A percentile compares a stretch with the other conserved stretches of the same genome.
Conservation (phyloP, 2,113 vertebrate species). For the Dromaius novaehollandiae region DNA sequence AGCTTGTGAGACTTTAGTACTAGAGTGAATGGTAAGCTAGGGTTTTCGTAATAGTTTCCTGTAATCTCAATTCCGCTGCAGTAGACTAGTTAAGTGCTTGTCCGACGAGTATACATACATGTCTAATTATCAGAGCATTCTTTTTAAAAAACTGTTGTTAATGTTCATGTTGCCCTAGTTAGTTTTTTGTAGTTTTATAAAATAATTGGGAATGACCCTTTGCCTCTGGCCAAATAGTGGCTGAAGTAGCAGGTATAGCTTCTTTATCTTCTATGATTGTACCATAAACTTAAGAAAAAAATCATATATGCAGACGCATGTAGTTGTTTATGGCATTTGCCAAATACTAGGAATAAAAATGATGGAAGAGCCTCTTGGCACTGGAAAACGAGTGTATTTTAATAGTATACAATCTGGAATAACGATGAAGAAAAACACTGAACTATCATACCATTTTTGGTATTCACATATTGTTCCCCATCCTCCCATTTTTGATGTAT, state of each 20-base stretch:
- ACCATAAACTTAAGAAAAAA: neutral
- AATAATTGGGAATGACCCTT: neutral
- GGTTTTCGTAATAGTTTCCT: neutral
- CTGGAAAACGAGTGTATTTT: neutral
- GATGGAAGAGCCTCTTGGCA: neutral
- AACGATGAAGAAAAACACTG: neutral
- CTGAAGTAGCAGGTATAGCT: neutral
- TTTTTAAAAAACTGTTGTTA: neutral
- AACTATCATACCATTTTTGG: neutral
- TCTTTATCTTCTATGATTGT: neutral
- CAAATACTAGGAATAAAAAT: neutral
- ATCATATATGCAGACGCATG: accelerated
- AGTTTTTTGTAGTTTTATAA: neutral
- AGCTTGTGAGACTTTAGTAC: neutral
- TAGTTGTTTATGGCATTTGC: neutral
- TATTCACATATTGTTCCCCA: neutral
- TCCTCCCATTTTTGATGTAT: neutral
- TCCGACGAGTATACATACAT: neutral
- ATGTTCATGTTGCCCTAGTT: neutral
- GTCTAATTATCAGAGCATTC: neutral
- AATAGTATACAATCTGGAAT: neutral
- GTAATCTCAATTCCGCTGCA: neutral
- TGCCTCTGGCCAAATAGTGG: neutral
- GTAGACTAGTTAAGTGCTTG: neutral
- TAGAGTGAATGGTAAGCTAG: neutral